phyloP scores from a whole-genome alignment of 2,797 vertebrate species.

The Gorsachius magnificus region DNA sequence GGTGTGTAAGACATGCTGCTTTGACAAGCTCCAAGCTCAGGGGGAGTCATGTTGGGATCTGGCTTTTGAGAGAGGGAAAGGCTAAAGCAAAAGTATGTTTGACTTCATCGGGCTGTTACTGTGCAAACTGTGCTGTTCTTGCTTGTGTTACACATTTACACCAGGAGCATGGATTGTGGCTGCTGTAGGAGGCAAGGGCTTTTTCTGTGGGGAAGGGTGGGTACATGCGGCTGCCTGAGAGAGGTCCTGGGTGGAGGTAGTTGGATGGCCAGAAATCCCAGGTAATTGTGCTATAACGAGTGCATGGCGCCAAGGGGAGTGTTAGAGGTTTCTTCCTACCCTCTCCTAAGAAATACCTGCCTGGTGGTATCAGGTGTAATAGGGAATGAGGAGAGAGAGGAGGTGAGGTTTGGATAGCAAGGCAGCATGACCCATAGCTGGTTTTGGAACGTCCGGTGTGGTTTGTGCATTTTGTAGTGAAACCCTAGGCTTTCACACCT shows the following conservation, averaged over 20 bases:
- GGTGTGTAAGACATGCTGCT: background rate
- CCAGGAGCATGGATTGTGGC: background rate
- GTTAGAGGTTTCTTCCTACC: background rate
- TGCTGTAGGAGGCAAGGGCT: background rate
- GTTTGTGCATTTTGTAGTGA: background rate
- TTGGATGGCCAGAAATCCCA: background rate
- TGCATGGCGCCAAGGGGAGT: accelerated
- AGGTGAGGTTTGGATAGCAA: background rate
- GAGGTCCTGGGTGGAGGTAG: background rate
- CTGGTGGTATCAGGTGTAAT: background rate
- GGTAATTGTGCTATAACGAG: background rate
- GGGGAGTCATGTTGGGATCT: background rate
- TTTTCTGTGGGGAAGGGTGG: background rate
- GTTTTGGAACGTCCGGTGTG: background rate
- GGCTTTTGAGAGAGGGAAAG: background rate
- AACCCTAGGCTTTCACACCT: background rate
- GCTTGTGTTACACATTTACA: background rate
- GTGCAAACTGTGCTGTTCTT: background rate
- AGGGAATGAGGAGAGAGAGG: background rate
- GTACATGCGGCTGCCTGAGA: background rate
- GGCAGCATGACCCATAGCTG: background rate
- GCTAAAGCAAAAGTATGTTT: background rate
- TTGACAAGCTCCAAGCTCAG: background rate
- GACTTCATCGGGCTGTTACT: background rate
- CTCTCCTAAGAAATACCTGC: background rate